Base-by-base conservation (phyloP, 1,140 invertebrate genomes). In the Calliopsis andreniformis region DNA sequence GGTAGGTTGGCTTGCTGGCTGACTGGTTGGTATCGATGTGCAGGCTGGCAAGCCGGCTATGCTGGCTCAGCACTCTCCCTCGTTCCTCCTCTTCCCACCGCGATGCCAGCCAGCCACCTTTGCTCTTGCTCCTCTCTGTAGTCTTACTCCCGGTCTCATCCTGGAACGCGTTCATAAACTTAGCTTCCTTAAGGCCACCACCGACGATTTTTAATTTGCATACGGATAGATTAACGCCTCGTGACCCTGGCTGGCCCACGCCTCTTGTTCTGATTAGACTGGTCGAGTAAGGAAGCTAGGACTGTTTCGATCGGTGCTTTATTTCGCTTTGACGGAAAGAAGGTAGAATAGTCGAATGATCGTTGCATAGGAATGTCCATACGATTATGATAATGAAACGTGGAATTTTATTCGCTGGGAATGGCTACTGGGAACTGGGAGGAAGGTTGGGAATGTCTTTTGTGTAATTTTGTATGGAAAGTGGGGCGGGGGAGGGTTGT, bases 21-120 rank as follows among this genome's bases (percentile, higher is more conserved):
- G 89, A 90, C 88, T 91, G 89, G 87, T 88, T 90, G 89, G 89
- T 92, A 92, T 92, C 91, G 90, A 92, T 91, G 91, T 89, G 90
- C 89, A 90, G 90, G 83, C 88, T 89, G 89, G 88, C 89, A 87
- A 88, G 88, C 85, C 83, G 85, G 88, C 88, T 91, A 84, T 92
- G 91, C 91, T 91, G 88, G 89, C 89, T 91, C 90, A 92, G 91
- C 91, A 91, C 86, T 91, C 89, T 91, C 87, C 88, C 89, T 90
- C 87, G 76, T 89, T 87, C 82, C 86, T 86, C 87, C 85, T 87
- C 86, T 70, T 73, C 76, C 80, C 45, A 62, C 75, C 76, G 76
- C 20, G 76, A n/a, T 72, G 59, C 78, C 73, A 71, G 59, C 78
- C 73, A 71, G 85, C 87, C 82, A 69, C 80, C 86, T 76, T 88